These are phyloP conservation scores for Podarcis raffonei DNA, from an alignment of 2,113 vertebrate species.

Conservation along the genomic window DNA sequence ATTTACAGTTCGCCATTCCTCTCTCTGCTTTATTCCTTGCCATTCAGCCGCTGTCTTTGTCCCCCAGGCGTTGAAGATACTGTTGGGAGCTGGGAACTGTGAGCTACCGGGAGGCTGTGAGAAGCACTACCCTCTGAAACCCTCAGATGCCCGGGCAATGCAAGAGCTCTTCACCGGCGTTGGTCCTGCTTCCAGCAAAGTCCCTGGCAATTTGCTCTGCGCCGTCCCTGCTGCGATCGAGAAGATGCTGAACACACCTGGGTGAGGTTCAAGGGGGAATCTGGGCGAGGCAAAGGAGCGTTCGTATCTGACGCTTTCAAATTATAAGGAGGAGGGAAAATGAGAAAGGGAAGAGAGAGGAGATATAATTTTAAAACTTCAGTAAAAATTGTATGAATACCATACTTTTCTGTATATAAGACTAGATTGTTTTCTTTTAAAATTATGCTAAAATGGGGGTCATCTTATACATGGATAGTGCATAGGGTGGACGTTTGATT, in stretches of 20 bases:
- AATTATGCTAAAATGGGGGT: no score
- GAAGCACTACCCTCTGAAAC: slow-evolving; percentile 70
- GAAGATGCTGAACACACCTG: slow-evolving; percentile 82
- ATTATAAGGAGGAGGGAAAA: no score
- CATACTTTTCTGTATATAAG: no score
- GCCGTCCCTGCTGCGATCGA: slow-evolving; percentile 86
- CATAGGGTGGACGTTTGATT: no score
- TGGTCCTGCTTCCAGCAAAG: slow-evolving; percentile 84
- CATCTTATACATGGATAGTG: no score
- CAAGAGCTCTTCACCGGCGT: slow-evolving; percentile 93
- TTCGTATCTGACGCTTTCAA: fast-evolving
- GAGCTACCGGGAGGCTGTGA: slow-evolving; percentile 72
- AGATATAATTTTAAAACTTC: no score
- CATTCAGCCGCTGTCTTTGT: not conserved
- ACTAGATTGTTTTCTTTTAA: no score
- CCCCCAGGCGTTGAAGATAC: slow-evolving; percentile 86
- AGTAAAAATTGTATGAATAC: no score
- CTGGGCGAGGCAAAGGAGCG: not conserved
- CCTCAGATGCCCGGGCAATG: slow-evolving; percentile 85
- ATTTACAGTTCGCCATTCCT: no score
- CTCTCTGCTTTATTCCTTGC: not conserved
- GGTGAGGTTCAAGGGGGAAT: slow-evolving; percentile 68
- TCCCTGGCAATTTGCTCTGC: slow-evolving; percentile 80
- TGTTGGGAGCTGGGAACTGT: slow-evolving; percentile 82
- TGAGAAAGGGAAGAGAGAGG: no score